These are phyloP conservation scores for Folsomia manolachei DNA, from an alignment of 2,888 invertebrate species.

Conservation along the genomic window DNA sequence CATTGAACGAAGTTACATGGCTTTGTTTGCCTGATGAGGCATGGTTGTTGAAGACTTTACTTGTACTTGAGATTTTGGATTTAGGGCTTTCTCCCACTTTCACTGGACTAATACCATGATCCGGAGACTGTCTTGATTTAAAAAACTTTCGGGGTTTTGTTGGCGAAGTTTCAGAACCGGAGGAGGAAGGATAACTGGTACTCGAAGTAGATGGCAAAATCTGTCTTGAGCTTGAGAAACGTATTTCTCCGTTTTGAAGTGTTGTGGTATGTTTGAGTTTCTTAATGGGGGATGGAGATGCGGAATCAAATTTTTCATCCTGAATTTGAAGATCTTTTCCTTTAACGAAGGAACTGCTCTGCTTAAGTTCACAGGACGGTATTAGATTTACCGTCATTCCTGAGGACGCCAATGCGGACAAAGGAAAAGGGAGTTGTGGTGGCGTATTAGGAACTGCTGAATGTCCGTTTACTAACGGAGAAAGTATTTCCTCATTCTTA, in stretches of 20 bases:
- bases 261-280: conserved; percentile 27
- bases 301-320: too few species aligned
- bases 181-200: not conserved
- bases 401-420: conserved; percentile 24
- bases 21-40: not conserved
- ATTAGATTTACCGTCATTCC: conserved; percentile 37
- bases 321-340: not conserved
- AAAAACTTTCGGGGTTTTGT: conserved; percentile 48
- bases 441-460: not conserved
- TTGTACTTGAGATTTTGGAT: not conserved
- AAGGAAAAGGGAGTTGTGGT: conserved; percentile 12
- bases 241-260: conserved; percentile 37
- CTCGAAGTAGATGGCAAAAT: conserved; percentile 14
- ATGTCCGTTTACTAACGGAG: not conserved
- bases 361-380: conserved; percentile 11
- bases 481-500: conserved; percentile 7
- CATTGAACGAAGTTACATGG: not conserved
- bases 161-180: conserved; percentile 34
- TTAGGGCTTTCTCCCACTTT: not conserved
- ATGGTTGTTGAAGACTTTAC: not conserved
- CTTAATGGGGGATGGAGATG: not conserved
- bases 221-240: conserved; percentile 34
- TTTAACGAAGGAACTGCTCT: not conserved
- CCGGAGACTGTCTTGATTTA: conserved; percentile 35
- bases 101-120: not conserved